Percentiles rank a stretch among this genome's conserved stretches.
Evolutionary conservation across 2,888 invertebrate genomes (phyloP).

Genomic region (Parnassius apollo): DNA sequence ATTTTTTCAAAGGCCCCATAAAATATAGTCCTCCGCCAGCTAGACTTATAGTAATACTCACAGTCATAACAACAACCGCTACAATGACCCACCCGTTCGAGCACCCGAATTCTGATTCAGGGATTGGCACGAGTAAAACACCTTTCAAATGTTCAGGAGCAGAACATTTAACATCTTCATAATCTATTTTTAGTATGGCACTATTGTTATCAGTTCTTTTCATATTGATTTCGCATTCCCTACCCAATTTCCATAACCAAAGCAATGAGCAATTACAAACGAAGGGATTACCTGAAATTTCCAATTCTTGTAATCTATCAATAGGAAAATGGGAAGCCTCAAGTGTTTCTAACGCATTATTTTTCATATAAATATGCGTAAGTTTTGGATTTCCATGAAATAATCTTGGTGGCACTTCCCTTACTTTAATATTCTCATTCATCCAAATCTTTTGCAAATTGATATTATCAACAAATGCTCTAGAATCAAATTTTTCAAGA

Average conservation of each 20-base stretch:
- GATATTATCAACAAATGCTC: constrained; percentile 92
- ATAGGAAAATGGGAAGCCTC: constrained; percentile 92
- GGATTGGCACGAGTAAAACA: constrained; percentile 78
- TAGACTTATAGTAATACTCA: constrained; percentile 78
- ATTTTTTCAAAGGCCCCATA: constrained; percentile 75
- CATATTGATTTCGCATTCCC: constrained; percentile 64
- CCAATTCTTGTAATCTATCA: constrained; percentile 87
- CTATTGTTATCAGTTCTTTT: constrained; percentile 62
- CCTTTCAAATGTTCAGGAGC: constrained; percentile 80
- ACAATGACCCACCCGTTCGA: constrained; percentile 83
- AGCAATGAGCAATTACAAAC: constrained; percentile 92
- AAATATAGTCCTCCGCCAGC: constrained; percentile 75
- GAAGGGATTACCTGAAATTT: constrained; percentile 91
- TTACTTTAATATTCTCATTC: constrained; percentile 88
- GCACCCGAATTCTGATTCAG: constrained; percentile 83
- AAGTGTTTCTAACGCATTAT: constrained; percentile 87
- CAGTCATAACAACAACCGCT: constrained; percentile 74
- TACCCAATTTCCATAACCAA: constrained; percentile 90
- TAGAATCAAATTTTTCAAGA: constrained; percentile 86
- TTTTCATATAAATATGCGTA: constrained; percentile 87
- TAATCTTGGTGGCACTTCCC: constrained; percentile 88
- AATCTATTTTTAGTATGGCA: constrained; percentile 75
- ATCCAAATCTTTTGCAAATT: constrained; percentile 89
- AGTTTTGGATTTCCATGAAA: constrained; percentile 92
- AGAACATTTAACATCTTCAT: constrained; percentile 80